Evolutionary conservation across 1,140 invertebrate species (phyloP), one percentile per base, ranked within the genome.

Genomic region (Saxidomus purpurata): DNA sequence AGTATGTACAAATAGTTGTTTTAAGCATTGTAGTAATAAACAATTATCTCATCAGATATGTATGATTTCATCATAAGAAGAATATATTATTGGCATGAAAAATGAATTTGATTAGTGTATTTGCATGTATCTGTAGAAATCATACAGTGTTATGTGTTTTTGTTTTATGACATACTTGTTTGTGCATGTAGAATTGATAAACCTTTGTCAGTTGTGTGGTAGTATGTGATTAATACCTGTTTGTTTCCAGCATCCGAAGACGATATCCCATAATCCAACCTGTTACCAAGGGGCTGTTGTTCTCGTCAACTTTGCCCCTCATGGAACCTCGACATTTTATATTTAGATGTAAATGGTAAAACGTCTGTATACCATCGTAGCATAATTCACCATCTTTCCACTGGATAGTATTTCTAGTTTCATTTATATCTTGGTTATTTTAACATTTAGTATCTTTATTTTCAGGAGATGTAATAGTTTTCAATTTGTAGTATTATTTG

Each of bases 291-390:
- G 86, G 86, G 31, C 38, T 87, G 76, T 36, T 87, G n/a, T 87
- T 87, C 36, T 38, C 52, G 0, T 49, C 76, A 31, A 47, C 55
- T 2, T 25, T 87, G 28, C 86, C 86, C 15, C 40, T 67, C 9
- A 43, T 80, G 17, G 71, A 87, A 28, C 86, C 86, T 34, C 28
- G 59, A 31, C 86, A 87, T 80, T 87, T 49, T 63, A 80, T 87
- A 47, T 87, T 79, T 49, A 55, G 69, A 36, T 87, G 86, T 28
- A 80, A 87, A 80, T 87, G 86, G 86, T 87, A 87, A 87, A 3
- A 49, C 36, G 40, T 49, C 17, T 3, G 36, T 1, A 28, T n/a
- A 4, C 1, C 34, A 52, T 22, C 3, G 71, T 76, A 76, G 71
- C n/a, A 6, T 34, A 28, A 17, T 76, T 76, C 34, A 34, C 36